Conservation (phyloP, 2,888 invertebrate genomes). For the Microctonus hyperodae region DNA sequence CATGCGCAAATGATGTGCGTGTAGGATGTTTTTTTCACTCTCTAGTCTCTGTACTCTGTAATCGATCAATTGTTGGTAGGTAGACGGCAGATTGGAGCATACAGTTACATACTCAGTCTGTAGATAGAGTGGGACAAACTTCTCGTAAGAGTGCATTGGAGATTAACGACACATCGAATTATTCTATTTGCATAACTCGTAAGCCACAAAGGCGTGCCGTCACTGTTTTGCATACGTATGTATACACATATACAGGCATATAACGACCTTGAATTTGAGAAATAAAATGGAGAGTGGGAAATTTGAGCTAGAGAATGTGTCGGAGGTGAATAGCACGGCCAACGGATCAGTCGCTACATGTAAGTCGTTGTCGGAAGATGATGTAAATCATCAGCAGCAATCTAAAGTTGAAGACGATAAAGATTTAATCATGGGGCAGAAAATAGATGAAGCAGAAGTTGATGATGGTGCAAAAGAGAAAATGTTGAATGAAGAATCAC, state of each 20-base stretch:
- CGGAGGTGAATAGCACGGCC: conserved; percentile 45
- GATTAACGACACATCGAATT: too few species aligned
- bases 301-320: conserved; percentile 46
- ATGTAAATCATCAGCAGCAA: conserved; percentile 31
- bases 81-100: not conserved
- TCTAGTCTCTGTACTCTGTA: too few species aligned
- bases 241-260: conserved; percentile 13
- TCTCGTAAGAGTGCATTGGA: not conserved
- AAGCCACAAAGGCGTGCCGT: too few species aligned
- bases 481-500: conserved; percentile 58
- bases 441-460: conserved; percentile 45
- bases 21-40: not conserved
- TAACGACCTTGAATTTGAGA: conserved; percentile 29
- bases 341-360: conserved; percentile 51
- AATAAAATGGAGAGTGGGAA: conserved; percentile 56
- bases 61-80: not conserved
- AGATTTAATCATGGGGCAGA: conserved; percentile 50
- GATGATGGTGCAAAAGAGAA: conserved; percentile 58
- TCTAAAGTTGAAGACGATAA: conserved; percentile 20
- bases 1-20: not conserved
- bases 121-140: not conserved
- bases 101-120: too few species aligned
- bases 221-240: not conserved
- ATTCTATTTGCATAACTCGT: too few species aligned
- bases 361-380: conserved; percentile 52